These are phyloP conservation scores for Chaetogeoica ovagalla DNA, from an alignment of 2,888 invertebrate genomes.

Conservation along the genomic window DNA sequence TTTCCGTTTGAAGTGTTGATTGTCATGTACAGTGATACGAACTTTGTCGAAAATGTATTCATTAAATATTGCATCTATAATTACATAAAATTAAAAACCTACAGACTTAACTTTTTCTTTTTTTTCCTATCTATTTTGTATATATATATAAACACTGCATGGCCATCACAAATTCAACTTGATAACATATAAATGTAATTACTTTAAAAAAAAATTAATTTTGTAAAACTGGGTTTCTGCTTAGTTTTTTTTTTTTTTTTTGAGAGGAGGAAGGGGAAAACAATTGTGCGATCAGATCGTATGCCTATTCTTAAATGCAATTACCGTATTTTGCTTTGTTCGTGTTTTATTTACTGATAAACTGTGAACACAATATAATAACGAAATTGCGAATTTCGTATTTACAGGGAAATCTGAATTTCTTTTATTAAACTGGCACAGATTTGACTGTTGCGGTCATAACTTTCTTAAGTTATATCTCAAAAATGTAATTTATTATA, in stretches of 20 bases:
- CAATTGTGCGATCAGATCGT: slow-evolving; percentile 24
- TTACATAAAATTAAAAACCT: background rate
- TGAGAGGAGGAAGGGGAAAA: background rate
- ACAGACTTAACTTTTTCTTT: background rate
- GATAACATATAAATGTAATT: background rate
- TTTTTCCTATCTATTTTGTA: background rate
- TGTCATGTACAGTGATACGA: too few relatives aligned
- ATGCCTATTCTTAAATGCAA: background rate
- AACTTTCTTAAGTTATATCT: too few relatives aligned
- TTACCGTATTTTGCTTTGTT: slow-evolving; percentile 5
- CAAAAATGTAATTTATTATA: too few relatives aligned
- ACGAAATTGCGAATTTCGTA: background rate
- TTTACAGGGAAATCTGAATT: slow-evolving; percentile 8
- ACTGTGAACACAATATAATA: slow-evolving; percentile 22
- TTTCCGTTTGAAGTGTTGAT: too few relatives aligned
- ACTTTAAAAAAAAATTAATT: background rate
- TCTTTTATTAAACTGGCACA: background rate
- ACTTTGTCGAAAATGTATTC: too few relatives aligned
- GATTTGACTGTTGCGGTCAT: background rate
- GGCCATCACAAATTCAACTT: background rate
- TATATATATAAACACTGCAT: background rate
- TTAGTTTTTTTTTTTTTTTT: background rate
- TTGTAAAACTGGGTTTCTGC: background rate
- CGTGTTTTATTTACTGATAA: slow-evolving; percentile 4
- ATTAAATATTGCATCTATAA: too few relatives aligned